A percentile compares a stretch with the other conserved stretches of the same genome.
Conservation (phyloP, 2,797 vertebrate species). For the Telmatherina bonti region DNA sequence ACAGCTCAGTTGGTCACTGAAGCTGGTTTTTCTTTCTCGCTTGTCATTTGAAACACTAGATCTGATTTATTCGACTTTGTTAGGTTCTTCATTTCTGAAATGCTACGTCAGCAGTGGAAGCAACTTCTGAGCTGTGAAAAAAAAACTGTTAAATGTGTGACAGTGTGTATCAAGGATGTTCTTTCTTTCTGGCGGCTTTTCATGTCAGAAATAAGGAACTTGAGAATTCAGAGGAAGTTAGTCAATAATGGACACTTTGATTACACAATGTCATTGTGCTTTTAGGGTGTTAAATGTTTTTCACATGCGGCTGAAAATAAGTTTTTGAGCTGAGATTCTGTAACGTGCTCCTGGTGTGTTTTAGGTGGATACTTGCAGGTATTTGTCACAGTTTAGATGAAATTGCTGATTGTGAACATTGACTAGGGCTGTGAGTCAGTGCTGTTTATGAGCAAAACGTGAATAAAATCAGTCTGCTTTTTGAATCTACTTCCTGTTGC, state of each 20-base stretch:
- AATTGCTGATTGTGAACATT: conserved; percentile 34
- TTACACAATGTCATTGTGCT: conserved; percentile 63
- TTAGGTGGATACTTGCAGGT: neutral
- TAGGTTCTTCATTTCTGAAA: neutral
- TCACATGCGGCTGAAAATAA: fast-evolving
- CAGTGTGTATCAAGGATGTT: neutral
- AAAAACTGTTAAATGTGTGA: neutral
- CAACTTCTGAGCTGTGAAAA: neutral
- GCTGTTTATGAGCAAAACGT: neutral
- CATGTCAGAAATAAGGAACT: conserved; percentile 69
- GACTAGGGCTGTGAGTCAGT: conserved; percentile 10
- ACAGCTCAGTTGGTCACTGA: too few relatives aligned
- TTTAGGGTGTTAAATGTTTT: conserved; percentile 5
- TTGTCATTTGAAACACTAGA: fast-evolving
- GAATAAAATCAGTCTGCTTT: neutral
- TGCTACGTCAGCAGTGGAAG: neutral
- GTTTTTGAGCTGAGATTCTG: neutral
- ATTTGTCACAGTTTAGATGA: neutral
- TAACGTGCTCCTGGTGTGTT: neutral
- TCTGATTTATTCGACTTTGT: neutral
- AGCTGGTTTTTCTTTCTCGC: neutral
- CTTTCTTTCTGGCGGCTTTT: neutral
- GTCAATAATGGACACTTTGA: conserved; percentile 56
- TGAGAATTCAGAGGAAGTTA: conserved; percentile 71
- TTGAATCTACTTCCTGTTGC: conserved; percentile 12